phyloP scores from a whole-genome alignment of 2,888 invertebrate species.

The Digitonthophagus gazella region DNA sequence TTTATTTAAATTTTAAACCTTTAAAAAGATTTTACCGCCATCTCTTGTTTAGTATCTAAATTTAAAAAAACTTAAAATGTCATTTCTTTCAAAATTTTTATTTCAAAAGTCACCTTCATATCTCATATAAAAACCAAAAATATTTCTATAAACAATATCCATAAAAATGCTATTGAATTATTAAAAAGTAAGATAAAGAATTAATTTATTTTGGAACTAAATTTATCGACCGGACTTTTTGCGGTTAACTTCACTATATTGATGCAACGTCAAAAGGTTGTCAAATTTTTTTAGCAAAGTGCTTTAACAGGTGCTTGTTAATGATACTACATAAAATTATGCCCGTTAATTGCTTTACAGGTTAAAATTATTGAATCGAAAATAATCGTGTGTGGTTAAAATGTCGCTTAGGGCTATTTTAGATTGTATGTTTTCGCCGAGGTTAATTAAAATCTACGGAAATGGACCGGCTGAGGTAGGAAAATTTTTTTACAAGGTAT shows the following conservation, averaged over 20 bases:
- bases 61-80: too few relatives aligned
- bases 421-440: slow-evolving; percentile 69
- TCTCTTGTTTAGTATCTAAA: too few relatives aligned
- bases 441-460: slow-evolving; percentile 68
- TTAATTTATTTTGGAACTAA: too few relatives aligned
- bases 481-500: slow-evolving; percentile 6
- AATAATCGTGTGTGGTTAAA: neutral
- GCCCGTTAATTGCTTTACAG: neutral
- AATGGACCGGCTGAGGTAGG: slow-evolving; percentile 58
- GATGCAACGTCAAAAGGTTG: neutral
- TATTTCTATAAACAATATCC: too few relatives aligned
- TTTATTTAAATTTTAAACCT: too few relatives aligned
- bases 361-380: neutral
- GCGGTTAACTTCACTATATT: slow-evolving; percentile 11
- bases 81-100: neutral
- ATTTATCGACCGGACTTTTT: neutral
- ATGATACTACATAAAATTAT: slow-evolving; percentile 14
- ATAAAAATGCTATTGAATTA: too few relatives aligned
- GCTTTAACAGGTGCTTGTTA: slow-evolving; percentile 7
- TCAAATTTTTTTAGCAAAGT: neutral
- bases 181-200: too few relatives aligned
- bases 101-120: neutral
- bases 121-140: neutral
- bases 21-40: too few relatives aligned
- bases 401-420: slow-evolving; percentile 55